Evolutionary conservation across 2,113 vertebrate species (phyloP).

Genomic region (Alligator mississippiensis): DNA sequence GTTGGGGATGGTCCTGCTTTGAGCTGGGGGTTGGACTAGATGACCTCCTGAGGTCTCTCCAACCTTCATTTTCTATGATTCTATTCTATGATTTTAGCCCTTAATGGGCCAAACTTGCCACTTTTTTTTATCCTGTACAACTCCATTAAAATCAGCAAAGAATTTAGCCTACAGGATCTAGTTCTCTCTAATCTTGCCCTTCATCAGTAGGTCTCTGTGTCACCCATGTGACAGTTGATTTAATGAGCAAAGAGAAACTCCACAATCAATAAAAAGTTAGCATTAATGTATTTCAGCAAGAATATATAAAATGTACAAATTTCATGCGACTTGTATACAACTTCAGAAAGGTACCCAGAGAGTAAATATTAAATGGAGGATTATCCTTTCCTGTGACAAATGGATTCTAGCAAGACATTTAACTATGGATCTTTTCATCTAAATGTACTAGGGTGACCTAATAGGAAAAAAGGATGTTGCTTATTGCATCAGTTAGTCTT

Average conservation of each 20-base stretch:
- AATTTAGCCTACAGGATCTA: not conserved
- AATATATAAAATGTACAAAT: not conserved
- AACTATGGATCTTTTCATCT: conserved; percentile 21
- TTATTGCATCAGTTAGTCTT: conserved; percentile 9
- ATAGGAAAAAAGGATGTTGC: not conserved
- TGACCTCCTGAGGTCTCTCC: too few species aligned
- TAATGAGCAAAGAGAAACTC: conserved; percentile 39
- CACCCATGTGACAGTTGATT: conserved; percentile 7
- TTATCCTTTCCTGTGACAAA: not conserved
- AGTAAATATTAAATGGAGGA: conserved; percentile 24
- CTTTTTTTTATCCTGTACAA: not conserved
- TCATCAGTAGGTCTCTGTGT: not conserved
- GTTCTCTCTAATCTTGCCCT: not conserved
- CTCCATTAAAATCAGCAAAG: not conserved
- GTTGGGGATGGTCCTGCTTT: too few species aligned
- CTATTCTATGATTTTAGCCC: not conserved
- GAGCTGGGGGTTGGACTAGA: too few species aligned
- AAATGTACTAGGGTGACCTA: not conserved
- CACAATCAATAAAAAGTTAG: conserved; percentile 53
- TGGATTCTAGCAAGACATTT: not conserved
- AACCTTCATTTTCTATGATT: too few species aligned
- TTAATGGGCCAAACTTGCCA: not conserved
- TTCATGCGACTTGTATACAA: not conserved
- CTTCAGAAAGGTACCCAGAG: not conserved
- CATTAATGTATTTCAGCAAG: conserved; percentile 42